These are phyloP conservation scores for Lycaena phlaeas DNA, from an alignment of 2,888 invertebrate genomes.

Conservation along the genomic window DNA sequence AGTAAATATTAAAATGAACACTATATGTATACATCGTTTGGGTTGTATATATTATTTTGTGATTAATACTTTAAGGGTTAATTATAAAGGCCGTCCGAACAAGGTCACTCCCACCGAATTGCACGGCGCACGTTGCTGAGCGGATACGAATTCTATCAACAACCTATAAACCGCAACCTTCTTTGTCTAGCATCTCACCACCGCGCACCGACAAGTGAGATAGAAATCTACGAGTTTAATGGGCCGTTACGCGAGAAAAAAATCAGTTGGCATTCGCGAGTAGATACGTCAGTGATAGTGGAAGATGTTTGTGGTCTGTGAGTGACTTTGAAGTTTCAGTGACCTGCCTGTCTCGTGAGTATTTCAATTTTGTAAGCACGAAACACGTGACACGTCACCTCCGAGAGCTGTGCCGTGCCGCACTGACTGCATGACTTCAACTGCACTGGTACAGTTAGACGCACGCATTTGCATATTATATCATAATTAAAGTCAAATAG, in stretches of 20 bases:
- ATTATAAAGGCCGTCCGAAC: constrained; percentile 22
- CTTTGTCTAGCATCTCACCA: constrained; percentile 68
- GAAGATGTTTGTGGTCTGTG: constrained; percentile 52
- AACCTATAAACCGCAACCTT: constrained; percentile 73
- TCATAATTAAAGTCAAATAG: too few species aligned
- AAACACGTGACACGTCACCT: constrained; percentile 3
- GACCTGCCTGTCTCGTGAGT: background rate
- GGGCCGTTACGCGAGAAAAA: constrained; percentile 72
- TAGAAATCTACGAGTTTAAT: constrained; percentile 72
- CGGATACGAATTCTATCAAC: constrained; percentile 74
- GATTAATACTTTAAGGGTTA: too few species aligned
- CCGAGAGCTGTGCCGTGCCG: background rate
- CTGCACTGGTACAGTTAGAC: too few species aligned
- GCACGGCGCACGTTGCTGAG: constrained; percentile 66
- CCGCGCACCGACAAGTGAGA: constrained; percentile 59
- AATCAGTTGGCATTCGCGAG: constrained; percentile 72
- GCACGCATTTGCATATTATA: too few species aligned
- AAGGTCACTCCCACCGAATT: constrained; percentile 57
- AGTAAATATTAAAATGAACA: too few species aligned
- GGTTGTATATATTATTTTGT: too few species aligned
- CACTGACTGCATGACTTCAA: too few species aligned
- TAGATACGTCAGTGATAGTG: constrained; percentile 71
- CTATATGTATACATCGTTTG: too few species aligned
- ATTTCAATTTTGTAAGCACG: background rate
- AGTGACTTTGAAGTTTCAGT: constrained; percentile 17